phyloP scores from a whole-genome alignment of 2,888 invertebrate genomes.

The Lepetodrilus schrolli region DNA sequence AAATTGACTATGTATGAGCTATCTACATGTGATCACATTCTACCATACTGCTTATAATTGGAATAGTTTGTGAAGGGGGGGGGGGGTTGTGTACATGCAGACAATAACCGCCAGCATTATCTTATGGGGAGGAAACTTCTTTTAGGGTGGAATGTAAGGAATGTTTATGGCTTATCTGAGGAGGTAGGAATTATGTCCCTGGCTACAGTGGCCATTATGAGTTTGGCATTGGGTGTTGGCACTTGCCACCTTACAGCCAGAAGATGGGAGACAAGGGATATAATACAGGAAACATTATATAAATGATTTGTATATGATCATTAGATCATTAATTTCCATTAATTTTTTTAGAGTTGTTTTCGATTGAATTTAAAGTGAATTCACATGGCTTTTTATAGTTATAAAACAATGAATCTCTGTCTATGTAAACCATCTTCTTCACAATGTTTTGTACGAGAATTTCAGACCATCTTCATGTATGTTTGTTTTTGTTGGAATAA shows the following conservation, averaged over 20 bases:
- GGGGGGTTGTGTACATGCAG: not conserved
- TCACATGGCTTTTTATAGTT: no score
- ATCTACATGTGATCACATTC: not conserved
- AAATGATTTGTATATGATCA: no score
- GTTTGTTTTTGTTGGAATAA: no score
- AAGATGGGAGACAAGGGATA: constrained; percentile 7
- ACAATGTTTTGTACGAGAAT: no score
- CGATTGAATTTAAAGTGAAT: no score
- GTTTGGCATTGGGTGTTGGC: constrained; percentile 28
- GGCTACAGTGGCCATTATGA: constrained; percentile 27
- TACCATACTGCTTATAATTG: not conserved
- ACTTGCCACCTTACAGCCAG: not conserved
- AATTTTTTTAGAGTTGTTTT: no score
- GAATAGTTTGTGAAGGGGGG: not conserved
- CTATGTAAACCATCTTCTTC: no score
- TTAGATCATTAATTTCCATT: no score
- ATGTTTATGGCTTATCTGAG: constrained; percentile 17
- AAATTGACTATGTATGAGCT: no score
- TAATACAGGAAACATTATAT: no score
- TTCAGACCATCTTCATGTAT: no score
- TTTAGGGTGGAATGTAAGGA: constrained; percentile 4
- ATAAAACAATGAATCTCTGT: no score
- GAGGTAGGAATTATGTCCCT: constrained; percentile 23
- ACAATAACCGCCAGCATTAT: constrained; percentile 2
- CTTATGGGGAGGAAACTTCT: constrained; percentile 2